phyloP scores from a whole-genome alignment of 1,140 invertebrate genomes.

The Papilio aristodemus region DNA sequence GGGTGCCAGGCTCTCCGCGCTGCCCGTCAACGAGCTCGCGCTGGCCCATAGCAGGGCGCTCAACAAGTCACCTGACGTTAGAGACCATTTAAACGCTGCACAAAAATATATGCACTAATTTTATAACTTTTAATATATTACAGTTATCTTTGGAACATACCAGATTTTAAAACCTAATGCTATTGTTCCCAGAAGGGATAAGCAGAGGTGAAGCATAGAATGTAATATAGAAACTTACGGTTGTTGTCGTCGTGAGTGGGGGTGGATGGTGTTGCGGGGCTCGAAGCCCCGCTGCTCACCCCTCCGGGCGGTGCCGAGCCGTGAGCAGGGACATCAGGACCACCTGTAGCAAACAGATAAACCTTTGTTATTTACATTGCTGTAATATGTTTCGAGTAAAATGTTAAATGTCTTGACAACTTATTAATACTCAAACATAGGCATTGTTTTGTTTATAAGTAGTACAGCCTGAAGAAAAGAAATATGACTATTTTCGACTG shows the following conservation, averaged over 20 bases:
- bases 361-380: not conserved
- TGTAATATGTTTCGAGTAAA: too few relatives aligned
- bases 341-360: constrained; percentile 57
- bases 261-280: constrained; percentile 76
- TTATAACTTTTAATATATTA: too few relatives aligned
- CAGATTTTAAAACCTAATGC: too few relatives aligned
- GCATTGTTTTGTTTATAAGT: too few relatives aligned
- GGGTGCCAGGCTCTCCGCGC: constrained; percentile 59
- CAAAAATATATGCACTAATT: constrained; percentile 21
- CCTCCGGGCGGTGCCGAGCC: constrained; percentile 81
- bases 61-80: constrained; percentile 71
- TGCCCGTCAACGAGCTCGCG: constrained; percentile 64
- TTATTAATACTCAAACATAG: too few relatives aligned
- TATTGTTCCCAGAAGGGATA: too few relatives aligned
- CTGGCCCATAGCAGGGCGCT: constrained; percentile 70
- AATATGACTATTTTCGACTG: too few relatives aligned
- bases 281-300: constrained; percentile 76
- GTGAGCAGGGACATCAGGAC: constrained; percentile 84
- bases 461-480: too few relatives aligned
- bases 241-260: constrained; percentile 80
- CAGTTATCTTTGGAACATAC: too few relatives aligned
- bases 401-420: too few relatives aligned
- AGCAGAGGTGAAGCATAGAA: too few relatives aligned
- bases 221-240: constrained; percentile 65
- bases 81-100: constrained; percentile 32